These are phyloP conservation scores for Alviniconcha strummeri DNA, from an alignment of 2,888 invertebrate species.

Conservation along the genomic window DNA sequence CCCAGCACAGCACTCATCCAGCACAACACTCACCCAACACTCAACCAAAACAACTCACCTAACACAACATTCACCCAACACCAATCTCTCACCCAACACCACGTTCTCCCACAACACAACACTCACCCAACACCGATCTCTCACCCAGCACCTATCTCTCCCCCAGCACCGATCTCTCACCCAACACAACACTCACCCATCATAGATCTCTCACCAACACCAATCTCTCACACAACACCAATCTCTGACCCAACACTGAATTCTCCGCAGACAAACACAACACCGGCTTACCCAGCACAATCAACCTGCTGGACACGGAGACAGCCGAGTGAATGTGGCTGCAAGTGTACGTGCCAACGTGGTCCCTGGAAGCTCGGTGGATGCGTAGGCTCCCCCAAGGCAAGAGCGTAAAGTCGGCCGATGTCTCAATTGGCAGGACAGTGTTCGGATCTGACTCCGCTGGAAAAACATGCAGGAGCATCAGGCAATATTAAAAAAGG, in stretches of 20 bases:
- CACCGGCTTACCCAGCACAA: constrained; percentile 15
- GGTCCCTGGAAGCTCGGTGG: background rate
- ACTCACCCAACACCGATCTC: background rate
- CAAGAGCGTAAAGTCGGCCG: background rate
- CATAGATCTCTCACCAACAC: too few species aligned
- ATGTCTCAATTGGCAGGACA: background rate
- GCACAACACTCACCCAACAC: too few species aligned
- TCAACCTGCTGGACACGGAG: background rate
- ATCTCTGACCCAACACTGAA: too few species aligned
- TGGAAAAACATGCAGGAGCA: background rate
- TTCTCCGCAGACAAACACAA: background rate
- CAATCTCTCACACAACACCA: too few species aligned
- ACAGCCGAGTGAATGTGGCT: background rate
- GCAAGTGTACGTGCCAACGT: constrained; percentile 22
- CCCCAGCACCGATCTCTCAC: background rate
- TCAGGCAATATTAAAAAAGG: background rate
- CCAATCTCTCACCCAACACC: too few species aligned
- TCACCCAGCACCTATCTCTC: background rate
- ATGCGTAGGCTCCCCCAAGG: constrained; percentile 8
- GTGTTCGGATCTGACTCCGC: background rate
- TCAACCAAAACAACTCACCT: too few species aligned
- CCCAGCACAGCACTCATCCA: too few species aligned
- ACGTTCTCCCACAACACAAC: background rate
- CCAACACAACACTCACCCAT: too few species aligned
- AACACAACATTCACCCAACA: too few species aligned